phyloP scores from a whole-genome alignment of 2,113 vertebrate species.

The Crotophaga sulcirostris region DNA sequence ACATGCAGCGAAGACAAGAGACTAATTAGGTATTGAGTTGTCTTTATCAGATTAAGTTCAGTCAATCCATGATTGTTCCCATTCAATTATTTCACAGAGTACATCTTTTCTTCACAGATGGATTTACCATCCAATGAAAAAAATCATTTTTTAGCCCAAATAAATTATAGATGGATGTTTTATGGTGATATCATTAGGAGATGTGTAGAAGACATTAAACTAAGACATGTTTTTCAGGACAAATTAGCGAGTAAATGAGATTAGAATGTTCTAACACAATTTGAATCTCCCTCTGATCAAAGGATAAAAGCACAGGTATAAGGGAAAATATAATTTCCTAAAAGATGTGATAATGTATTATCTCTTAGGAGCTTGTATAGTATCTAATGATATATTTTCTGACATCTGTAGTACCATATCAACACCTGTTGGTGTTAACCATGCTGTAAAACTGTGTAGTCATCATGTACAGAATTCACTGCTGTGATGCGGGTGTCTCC shows the following conservation, averaged over 20 bases:
- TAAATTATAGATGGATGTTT: background rate
- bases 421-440: background rate
- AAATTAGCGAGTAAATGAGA: background rate
- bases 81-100: background rate
- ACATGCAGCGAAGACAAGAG: background rate
- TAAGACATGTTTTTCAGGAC: background rate
- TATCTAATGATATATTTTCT: background rate
- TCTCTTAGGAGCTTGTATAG: background rate
- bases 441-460: background rate
- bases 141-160: background rate
- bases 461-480: background rate
- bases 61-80: background rate
- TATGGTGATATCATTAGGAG: background rate
- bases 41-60: background rate
- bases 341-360: background rate
- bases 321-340: background rate
- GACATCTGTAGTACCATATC: background rate
- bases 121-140: background rate
- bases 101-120: background rate
- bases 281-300: background rate
- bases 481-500: background rate
- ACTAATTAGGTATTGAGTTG: slow-evolving; percentile 30
- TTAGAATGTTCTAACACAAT: background rate
- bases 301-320: background rate
- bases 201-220: background rate